phyloP scores from a whole-genome alignment of 2,797 vertebrate species.

The Protosalanx chinensis region DNA sequence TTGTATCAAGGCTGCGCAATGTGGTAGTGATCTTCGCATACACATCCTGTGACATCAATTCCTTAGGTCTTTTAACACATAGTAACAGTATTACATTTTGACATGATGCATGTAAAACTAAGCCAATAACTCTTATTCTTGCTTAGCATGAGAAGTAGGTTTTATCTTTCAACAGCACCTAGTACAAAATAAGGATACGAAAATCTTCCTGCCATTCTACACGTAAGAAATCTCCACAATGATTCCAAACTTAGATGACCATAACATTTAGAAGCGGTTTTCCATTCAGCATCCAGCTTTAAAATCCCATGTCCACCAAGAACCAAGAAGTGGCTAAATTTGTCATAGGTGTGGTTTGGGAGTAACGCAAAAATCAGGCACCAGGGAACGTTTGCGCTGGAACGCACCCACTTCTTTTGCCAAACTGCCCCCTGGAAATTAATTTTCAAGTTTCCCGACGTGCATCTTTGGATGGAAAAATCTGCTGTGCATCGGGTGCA shows the following conservation, averaged over 20 bases:
- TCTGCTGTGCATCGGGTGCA: too few species aligned
- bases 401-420: too few species aligned
- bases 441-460: too few species aligned
- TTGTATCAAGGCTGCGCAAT: constrained; percentile 40
- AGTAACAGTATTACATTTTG: constrained; percentile 57
- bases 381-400: too few species aligned
- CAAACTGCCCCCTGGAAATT: too few species aligned
- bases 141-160: constrained; percentile 52
- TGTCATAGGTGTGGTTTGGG: too few species aligned
- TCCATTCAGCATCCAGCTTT: background rate
- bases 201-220: background rate
- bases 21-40: constrained; percentile 66
- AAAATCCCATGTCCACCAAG: background rate
- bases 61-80: constrained; percentile 52
- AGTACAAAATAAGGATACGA: background rate
- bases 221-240: background rate
- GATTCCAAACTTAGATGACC: background rate
- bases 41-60: constrained; percentile 68
- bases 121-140: constrained; percentile 58
- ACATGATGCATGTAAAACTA: constrained; percentile 58
- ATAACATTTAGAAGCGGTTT: background rate
- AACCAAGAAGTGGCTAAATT: too few species aligned
- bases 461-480: too few species aligned
- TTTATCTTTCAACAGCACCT: constrained; percentile 39
- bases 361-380: too few species aligned